These are phyloP conservation scores for Lophotriccus pileatus DNA, from an alignment of 2,797 vertebrate species.

Conservation along the genomic window DNA sequence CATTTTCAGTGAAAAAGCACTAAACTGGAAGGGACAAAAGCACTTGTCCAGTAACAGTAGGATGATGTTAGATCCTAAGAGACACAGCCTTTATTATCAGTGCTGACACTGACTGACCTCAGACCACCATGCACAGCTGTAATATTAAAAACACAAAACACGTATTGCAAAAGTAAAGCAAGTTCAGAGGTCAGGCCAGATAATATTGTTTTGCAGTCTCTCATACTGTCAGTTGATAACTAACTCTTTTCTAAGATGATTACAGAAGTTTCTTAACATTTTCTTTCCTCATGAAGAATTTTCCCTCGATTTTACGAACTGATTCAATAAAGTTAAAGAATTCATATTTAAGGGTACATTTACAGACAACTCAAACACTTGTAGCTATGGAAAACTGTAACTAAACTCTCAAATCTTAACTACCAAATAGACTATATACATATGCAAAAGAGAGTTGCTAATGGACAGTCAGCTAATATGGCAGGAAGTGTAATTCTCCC, in stretches of 20 bases:
- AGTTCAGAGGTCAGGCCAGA: not conserved
- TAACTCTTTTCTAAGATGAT: not conserved
- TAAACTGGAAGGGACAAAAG: not conserved
- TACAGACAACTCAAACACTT: not conserved
- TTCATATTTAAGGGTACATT: not conserved
- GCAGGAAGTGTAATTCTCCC: not conserved
- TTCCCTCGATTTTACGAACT: not conserved
- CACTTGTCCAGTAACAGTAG: not conserved
- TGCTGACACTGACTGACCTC: not conserved
- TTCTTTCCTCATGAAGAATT: not conserved
- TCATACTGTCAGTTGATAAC: not conserved
- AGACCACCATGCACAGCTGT: not conserved
- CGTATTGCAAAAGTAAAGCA: not conserved
- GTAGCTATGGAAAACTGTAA: not conserved
- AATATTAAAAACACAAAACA: not conserved
- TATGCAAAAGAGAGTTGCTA: not conserved
- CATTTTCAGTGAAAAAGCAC: not conserved
- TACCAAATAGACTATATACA: not conserved
- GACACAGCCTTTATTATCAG: not conserved
- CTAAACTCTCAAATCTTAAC: not conserved
- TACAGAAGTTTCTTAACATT: not conserved
- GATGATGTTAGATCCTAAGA: fast-evolving
- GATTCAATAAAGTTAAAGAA: not conserved
- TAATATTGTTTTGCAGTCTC: not conserved
- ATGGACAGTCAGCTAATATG: not conserved